Base-by-base conservation (phyloP, 2,113 vertebrate genomes). In the Planiliza haematocheilus region DNA sequence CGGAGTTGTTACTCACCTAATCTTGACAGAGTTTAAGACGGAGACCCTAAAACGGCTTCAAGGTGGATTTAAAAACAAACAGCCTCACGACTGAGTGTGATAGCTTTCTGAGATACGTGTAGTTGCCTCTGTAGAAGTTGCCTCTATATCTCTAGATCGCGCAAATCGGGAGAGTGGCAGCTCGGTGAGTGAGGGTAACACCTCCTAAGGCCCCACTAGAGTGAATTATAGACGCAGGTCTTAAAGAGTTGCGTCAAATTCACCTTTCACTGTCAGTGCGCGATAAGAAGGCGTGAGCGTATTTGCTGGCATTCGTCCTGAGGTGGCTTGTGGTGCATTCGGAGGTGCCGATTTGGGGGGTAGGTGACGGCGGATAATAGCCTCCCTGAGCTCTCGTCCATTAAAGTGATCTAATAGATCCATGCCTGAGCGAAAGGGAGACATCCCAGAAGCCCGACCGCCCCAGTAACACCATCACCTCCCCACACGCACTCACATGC, bases 1-100 rank as follows among this genome's bases (percentile, higher is more conserved):
- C 77, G 24, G 63, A 89, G 88, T 72, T 86, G 79, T 91, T 89
- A 80, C 78, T 93, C 78, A 85, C 48, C 65, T 86, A 82, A 83
- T 87, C 79, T 76, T 86, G 81, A 81, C 79, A 77, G 58, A 62
- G 49, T 88, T 81, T 75, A 73, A 81, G 67, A 68, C 70, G 7
- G 10, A 41, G n/a, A 17, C 70, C 65, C 55, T 82, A 65, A 49
- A 70, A 81, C 34, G 30, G 64, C 55, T 83, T 70, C 59, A 61
- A 58, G 74, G 69, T 83, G 71, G 62, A 72, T 79, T 79, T 77
- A 42, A 84, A 84, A 85, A 63, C 71, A 88, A 88, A 87, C 83
- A 79, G 66, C 37, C 12, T 45, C 50, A n/a, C 56, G 50, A 43
- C 17, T 64, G 57, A 74, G 60, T 50, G 38, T 70, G 71, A 74